These are phyloP conservation scores for Anhinga rufa DNA, from an alignment of 2,113 vertebrate species.

Conservation along the genomic window DNA sequence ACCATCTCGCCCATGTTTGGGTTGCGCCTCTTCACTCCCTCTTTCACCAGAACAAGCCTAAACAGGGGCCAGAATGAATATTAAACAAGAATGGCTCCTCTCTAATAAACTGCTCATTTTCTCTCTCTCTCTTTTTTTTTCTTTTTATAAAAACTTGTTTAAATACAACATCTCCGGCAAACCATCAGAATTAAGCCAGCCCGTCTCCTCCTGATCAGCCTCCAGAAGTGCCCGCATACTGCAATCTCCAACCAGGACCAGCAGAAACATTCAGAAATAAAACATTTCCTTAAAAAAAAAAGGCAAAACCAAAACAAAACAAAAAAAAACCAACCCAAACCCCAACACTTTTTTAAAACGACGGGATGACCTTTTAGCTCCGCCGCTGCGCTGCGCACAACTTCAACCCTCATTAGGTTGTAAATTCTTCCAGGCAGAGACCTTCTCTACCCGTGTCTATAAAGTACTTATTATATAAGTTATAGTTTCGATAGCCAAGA, in stretches of 20 bases:
- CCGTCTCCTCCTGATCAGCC: not conserved
- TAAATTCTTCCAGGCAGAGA: slow-evolving; percentile 15
- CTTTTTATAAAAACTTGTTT: not conserved
- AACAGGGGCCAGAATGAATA: slow-evolving; percentile 52
- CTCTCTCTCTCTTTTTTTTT: not conserved
- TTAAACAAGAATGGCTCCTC: slow-evolving; percentile 24
- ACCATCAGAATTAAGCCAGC: not conserved
- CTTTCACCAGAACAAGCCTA: slow-evolving; percentile 56
- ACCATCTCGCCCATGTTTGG: slow-evolving; percentile 27
- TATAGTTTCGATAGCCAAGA: not conserved
- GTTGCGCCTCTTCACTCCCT: slow-evolving; percentile 37
- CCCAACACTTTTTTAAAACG: not conserved
- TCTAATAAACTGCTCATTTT: slow-evolving; percentile 15
- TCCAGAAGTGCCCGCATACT: not conserved
- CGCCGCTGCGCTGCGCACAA: not conserved
- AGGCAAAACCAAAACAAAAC: too few relatives aligned
- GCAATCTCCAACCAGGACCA: not conserved
- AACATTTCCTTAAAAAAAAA: not conserved
- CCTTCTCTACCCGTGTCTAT: not conserved
- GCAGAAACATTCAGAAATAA: not conserved
- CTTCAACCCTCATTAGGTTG: slow-evolving; percentile 7
- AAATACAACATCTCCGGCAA: not conserved
- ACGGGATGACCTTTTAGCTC: slow-evolving; percentile 15
- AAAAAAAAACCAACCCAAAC: not conserved
- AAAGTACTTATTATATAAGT: not conserved